phyloP scores from a whole-genome alignment of 2,797 vertebrate species.

The Muscicapa striata region DNA sequence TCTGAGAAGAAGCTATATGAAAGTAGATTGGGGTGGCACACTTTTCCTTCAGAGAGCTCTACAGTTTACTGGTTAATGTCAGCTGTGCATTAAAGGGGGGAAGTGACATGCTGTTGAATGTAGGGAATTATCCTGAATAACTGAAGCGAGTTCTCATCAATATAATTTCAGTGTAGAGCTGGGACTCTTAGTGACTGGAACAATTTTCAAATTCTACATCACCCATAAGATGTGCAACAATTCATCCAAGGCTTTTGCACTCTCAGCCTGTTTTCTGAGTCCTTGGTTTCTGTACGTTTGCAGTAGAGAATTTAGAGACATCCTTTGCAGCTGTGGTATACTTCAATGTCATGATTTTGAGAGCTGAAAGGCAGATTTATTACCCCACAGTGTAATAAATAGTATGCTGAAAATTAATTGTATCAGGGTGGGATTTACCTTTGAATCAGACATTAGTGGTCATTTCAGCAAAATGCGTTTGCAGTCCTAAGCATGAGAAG shows the following conservation, averaged over 20 bases:
- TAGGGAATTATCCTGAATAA: constrained; percentile 70
- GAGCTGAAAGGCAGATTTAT: constrained; percentile 20
- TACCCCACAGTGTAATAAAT: not conserved
- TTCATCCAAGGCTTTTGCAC: constrained; percentile 38
- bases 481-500: constrained; percentile 53
- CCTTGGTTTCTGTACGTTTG: constrained; percentile 10
- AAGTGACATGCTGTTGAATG: constrained; percentile 9
- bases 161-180: constrained; percentile 4
- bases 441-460: constrained; percentile 2
- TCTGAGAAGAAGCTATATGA: constrained; percentile 45
- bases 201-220: constrained; percentile 29
- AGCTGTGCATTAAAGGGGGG: constrained; percentile 54
- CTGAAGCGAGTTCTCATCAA: constrained; percentile 17
- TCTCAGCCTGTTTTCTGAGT: constrained; percentile 3
- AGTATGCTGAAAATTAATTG: not conserved
- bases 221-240: constrained; percentile 16
- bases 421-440: constrained; percentile 23
- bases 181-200: constrained; percentile 19
- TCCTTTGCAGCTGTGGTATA: constrained; percentile 44
- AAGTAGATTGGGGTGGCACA: constrained; percentile 28
- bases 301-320: not conserved
- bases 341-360: not conserved
- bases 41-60: constrained; percentile 45
- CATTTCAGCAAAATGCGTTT: constrained; percentile 38
- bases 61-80: constrained; percentile 30